Base-by-base conservation (phyloP, 2,113 vertebrate species). In the Cyprinodon brontotheroides region DNA sequence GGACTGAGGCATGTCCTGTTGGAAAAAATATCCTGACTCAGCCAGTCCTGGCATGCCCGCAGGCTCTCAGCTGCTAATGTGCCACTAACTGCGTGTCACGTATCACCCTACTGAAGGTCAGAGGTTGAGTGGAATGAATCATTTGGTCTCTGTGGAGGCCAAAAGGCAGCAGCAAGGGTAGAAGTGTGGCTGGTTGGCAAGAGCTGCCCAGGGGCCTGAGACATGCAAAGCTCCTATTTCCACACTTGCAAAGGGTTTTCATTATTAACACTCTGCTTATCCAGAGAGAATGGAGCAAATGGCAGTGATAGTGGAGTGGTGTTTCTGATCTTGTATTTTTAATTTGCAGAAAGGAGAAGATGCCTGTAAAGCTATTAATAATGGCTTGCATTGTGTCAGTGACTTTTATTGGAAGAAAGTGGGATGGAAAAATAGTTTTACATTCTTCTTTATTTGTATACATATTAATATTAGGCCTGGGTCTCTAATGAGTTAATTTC, bases 11-110 rank as follows among this genome's bases (percentile, higher is more conserved):
- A 80, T 86, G 89, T 88, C 84, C 77, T 84, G 57, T 57, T 85
- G 87, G 86, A 91, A 53, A 29, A 53, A 20, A 87, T 82, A 84
- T 43, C 83, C 91, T 84, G 86, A 89, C 85, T 82, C 89, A 80
- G 90, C 90, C 85, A 61, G 78, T 74, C 59, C 47, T n/a, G 59
- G 77, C 78, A 73, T 82, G 82, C 88, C 84, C 10, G 40, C 75
- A 65, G 90, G 88, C 88, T 37, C 79, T 85, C 91, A 91, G 92
- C 89, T 92, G 90, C 78, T 91, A 82, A 89, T 84, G 70, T 20
- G 74, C 82, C 82, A 78, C 88, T 78, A 75, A 81, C 76, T 61
- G 77, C 11, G 67, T 81, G 87, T 87, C 83, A 76, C 78, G 67
- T 88, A 87, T 74, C 83, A 65, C 64, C 72, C 75, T 59, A 61